Percentiles rank a stretch among this genome's conserved stretches.
Evolutionary conservation across 37 sponge, comb jelly and placozoan genomes (phyloP).

Genomic region (Oopsacas minuta): DNA sequence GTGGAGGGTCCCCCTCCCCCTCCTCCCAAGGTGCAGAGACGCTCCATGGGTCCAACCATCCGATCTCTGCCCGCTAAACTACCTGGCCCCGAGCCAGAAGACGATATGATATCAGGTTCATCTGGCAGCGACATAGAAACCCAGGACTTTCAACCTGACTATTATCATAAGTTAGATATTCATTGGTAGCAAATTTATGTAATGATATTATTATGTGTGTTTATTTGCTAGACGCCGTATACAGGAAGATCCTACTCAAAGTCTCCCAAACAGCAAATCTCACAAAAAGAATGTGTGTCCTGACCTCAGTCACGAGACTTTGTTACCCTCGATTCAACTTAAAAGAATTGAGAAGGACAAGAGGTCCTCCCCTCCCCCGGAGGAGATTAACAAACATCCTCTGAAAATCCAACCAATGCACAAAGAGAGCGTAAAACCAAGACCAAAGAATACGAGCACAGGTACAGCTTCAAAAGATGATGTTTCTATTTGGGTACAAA

Average conservation of each 20-base stretch:
- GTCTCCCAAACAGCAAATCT: neutral
- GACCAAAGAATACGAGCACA: neutral
- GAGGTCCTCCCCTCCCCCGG: neutral
- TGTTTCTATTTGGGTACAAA: neutral
- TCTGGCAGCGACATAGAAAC: neutral
- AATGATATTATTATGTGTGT: neutral
- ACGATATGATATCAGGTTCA: neutral
- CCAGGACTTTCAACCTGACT: neutral
- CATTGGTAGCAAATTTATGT: no score
- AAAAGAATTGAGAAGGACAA: neutral
- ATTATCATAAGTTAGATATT: neutral
- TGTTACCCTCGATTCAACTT: neutral
- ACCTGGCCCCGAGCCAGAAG: neutral
- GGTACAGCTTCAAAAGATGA: neutral
- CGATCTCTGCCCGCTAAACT: neutral
- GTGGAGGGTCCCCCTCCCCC: constrained; percentile 13
- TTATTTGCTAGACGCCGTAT: neutral
- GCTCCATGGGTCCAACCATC: constrained; percentile 4
- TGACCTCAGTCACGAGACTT: neutral
- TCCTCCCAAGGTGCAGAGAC: neutral
- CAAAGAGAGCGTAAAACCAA: constrained; percentile 5
- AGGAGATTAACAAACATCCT: neutral
- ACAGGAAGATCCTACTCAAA: neutral
- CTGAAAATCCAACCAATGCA: neutral
- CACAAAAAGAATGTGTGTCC: neutral